Conservation (phyloP, 2,113 vertebrate genomes). For the Gymnocephalus cernua region DNA sequence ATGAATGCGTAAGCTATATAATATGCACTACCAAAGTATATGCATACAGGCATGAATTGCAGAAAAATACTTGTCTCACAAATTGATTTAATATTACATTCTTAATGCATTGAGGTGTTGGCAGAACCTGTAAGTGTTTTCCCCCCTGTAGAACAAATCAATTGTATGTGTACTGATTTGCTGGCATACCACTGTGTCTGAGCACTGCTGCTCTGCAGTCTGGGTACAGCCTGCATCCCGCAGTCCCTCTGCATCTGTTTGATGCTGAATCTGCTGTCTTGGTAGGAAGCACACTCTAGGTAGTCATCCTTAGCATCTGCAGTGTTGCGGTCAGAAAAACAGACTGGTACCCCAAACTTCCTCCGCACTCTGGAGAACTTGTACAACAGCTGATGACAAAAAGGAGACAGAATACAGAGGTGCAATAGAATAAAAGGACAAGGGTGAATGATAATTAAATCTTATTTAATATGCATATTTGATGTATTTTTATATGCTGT, state of each 20-base stretch:
- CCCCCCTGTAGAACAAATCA: background rate
- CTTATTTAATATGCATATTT: background rate
- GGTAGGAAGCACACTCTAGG: conserved; percentile 86
- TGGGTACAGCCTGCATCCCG: conserved; percentile 81
- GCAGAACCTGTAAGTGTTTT: background rate
- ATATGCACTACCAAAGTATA: background rate
- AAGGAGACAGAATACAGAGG: background rate
- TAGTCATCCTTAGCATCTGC: conserved; percentile 80
- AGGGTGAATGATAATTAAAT: background rate
- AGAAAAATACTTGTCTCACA: background rate
- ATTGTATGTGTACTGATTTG: conserved; percentile 23
- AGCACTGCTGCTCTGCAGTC: conserved; percentile 78
- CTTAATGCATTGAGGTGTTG: background rate
- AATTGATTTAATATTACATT: background rate
- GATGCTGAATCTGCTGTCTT: conserved; percentile 88
- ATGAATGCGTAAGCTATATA: background rate
- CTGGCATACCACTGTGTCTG: conserved; percentile 89
- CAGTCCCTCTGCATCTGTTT: conserved; percentile 85
- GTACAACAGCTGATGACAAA: conserved; percentile 83
- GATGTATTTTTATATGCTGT: conserved; percentile 7
- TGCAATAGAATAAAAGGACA: background rate
- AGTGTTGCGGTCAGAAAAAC: conserved; percentile 85
- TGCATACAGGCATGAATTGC: background rate
- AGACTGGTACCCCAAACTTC: conserved; percentile 81
- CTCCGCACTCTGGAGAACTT: conserved; percentile 84